Evolutionary conservation across 2,797 vertebrate species (phyloP), one percentile per base, ranked within the genome.

Genomic region (Chlorospingus semifuscus): DNA sequence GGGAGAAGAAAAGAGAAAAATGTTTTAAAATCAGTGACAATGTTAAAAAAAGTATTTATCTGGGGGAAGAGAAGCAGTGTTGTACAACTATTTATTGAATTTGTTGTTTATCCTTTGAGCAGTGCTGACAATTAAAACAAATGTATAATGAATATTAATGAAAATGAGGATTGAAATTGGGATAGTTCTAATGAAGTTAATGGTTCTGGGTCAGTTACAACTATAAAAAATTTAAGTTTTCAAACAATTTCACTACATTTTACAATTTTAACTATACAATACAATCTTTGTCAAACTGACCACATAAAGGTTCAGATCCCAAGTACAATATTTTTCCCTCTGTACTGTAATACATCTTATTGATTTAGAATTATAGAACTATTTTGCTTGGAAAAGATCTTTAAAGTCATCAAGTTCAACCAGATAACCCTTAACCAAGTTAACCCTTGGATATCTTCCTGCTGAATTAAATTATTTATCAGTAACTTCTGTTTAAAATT

Each of bases 1-100:
- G 2, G 15, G 32, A 71, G 83, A 50, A 68, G 11, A 71, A 69
- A 78, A 50, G 3, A 50, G 13, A 55, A 86, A 59, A 56, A 59
- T 16, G 3, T 55, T 74, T 83, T 59, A 3, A 89, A 82, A 74
- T 49, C 15, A 46, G 9, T 39, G 23, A 47, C 2, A 47, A 5
- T n/a, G 6, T 53, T 30, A 75, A 71, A 52, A 44, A 34, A 7
- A 12, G 2, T 29, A 26, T 27, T 75, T 50, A n/a, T 36, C 1
- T 64, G 0, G 7, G 4, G 11, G 2, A 19, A 81, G 80, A 65
- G 4, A 8, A 84, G 0, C 4, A 20, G 7, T 70, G 9, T 22
- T 19, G 15, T 61, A 26, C 5, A 76, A 65, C 6, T 36, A 0
- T 36, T 71, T 53, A 56, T 57, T 77, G 60, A 61, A 39, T 65